Evolutionary conservation across 2,888 invertebrate genomes (phyloP), one percentile per base, ranked within the genome.

Genomic region (Pheosia tremula): DNA sequence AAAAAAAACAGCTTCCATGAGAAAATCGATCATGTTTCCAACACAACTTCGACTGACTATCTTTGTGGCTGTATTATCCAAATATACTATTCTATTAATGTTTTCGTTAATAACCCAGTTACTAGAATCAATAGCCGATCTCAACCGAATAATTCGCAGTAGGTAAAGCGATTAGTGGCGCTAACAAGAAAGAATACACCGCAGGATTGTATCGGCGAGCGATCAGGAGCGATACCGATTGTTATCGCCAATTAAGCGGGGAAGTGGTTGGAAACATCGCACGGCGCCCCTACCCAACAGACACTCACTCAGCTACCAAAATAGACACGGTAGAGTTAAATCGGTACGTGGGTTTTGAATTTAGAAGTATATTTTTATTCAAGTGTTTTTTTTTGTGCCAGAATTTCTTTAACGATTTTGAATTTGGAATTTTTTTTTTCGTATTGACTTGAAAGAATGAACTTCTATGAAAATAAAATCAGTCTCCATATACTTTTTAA

Each of bases 191-290:
- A 74, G 75, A 78, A 79, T 76, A 69, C 77, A 71, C 78, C 60
- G 69, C 69, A 70, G 75, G 67, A 75, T 75, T 60, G 75, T 76
- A 81, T 80, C 82, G 78, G 82, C 24, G 24, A 24, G 24, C 24
- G 24, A 24, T 24, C 24, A 24, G 24, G 24, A 24, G 24, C 24
- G 24, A 24, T 24, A 79, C 58, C 59, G 73, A 75, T 75, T 79
- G 81, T 80, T 83, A 83, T 84, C 84, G 75, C 71, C 80, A 82
- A 84, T 84, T 83, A 84, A 79, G 72, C 71, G 75, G 59, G 62
- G 66, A 67, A 72, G 71, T 66, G 71, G 67, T 66, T 68, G 68
- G 60, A 63, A 64, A 71, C 70, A 64, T 68, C 60, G 63, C 59
- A 47, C 45, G 62, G 56, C 60, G 67, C 59, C 61, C 58, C 62